Evolutionary conservation across 92 coral and sea anemone species (phyloP), one percentile per base, ranked within the genome.

Genomic region (Palythoa heliodiscus): DNA sequence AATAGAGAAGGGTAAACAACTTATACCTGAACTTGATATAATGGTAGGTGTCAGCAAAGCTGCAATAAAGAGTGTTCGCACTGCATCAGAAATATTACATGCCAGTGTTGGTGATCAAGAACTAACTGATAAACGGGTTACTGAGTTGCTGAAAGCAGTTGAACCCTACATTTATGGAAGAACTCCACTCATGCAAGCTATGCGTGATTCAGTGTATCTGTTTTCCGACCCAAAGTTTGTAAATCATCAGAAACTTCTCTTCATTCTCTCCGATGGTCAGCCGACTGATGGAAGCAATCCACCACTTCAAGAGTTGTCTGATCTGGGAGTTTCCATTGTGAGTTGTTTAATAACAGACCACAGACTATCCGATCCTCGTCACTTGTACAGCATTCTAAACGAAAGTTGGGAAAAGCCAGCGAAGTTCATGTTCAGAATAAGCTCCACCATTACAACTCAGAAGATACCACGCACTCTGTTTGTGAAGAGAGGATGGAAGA

Each of bases 131-230:
- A 17, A 89, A 73, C 88, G 88, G 58, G 77, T 37, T 0, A 24
- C 76, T 16, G 91, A 87, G 63, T 75, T 92, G 82, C 54, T 89
- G 82, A 38, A 87, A 16, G 13, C 55, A 1, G 83, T 89, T 4
- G 89, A 89, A 13, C 91, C 91, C 13, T 71, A 16, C 83, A 89
- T 92, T 78, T 92, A 92, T 80, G 95, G 95, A 50, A 40, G 70
- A 0, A 91, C 93, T 5, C 93, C 93, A 9, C 63, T 90, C 24
- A 43, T 54, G 2, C 35, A 48, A 75, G 43, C 95, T 0, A 37
- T 92, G 20, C 43, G 16, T 0, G 2, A 67, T n/a, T 55, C 95
- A 20, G 61, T 35, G 23, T 23, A 47, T 2, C 86, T 92, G 55
- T 89, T 92, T 83, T 14, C 86, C 2, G 0, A 39, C 5, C 20